phyloP scores from a whole-genome alignment of 2,888 invertebrate genomes.

The Melanchra persicariae region DNA sequence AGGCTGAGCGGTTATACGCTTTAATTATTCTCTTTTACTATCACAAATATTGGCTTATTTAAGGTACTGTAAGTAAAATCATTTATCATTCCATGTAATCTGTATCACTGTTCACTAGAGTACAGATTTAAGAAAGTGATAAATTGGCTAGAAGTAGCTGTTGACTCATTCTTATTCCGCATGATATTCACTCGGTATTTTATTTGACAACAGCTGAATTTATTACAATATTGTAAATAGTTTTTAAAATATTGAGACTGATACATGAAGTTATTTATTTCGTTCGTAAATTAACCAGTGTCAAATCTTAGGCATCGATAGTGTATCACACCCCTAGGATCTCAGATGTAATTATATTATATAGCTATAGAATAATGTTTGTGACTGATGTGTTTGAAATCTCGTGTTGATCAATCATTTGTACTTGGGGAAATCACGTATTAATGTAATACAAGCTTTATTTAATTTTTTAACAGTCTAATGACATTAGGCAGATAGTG shows the following conservation, averaged over 20 bases:
- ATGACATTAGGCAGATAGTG: conserved; percentile 62
- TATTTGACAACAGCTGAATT: conserved; percentile 82
- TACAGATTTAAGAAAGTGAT: conserved; percentile 65
- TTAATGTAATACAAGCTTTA: conserved; percentile 68
- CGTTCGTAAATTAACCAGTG: conserved; percentile 88
- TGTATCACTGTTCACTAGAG: conserved; percentile 65
- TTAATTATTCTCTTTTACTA: conserved; percentile 77
- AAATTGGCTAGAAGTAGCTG: conserved; percentile 72
- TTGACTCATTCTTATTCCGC: conserved; percentile 70
- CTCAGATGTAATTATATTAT: conserved; percentile 80
- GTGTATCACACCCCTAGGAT: conserved; percentile 81
- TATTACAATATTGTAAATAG: conserved; percentile 87
- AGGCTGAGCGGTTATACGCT: conserved; percentile 76
- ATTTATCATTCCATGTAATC: conserved; percentile 81
- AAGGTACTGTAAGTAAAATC: conserved; percentile 76
- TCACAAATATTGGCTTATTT: conserved; percentile 78
- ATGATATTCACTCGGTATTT: conserved; percentile 70
- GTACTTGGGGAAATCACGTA: conserved; percentile 59
- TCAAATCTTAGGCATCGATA: conserved; percentile 86
- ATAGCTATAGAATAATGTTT: conserved; percentile 69
- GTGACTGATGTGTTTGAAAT: conserved; percentile 66
- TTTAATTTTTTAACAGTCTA: conserved; percentile 68
- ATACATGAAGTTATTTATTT: conserved; percentile 90
- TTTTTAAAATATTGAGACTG: conserved; percentile 89
- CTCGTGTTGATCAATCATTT: conserved; percentile 63